Evolutionary conservation across 2,113 vertebrate species (phyloP), one percentile per base, ranked within the genome.

Genomic region (Anguilla rostrata): DNA sequence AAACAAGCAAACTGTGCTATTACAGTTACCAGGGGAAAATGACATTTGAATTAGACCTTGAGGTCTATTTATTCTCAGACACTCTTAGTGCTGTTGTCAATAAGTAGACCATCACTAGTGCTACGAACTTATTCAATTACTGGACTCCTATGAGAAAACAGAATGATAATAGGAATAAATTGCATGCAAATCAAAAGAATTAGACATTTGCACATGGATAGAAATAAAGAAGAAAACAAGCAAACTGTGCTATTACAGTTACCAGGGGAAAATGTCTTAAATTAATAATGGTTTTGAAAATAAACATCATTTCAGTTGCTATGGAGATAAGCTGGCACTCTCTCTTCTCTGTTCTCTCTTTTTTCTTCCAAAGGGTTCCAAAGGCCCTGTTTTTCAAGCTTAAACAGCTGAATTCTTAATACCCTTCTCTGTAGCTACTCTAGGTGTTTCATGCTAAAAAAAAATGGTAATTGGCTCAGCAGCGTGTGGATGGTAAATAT

Each of bases 401-500:
- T 84, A 84, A 84, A 78, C 71, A 79, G 84, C 16, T 56, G 46
- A 85, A 41, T 85, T 20, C 16, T 39, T 85, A 79, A 85, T 85
- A 34, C 40, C 43, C 86, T 86, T 90, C 87, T 86, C 83, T 78
- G 57, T 53, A 87, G 90, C 89, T 87, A 66, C 20, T 66, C 20
- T 22, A 83, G 89, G 81, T 89, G 86, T 79, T 85, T 5, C 22
- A 39, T 57, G 78, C 84, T 84, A 83, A 84, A 84, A 88, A 89
- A 84, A 88, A 86, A 89, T 66, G n/a, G 83, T 43, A 83, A 53
- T 20, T 41, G 60, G 79, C 92, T 90, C 84, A 0, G 89, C 84
- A 90, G 90, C 85, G 90, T 92, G 90, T 91, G 92, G 89, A 66
- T 86, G 90, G 94, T 95, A 87, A 95, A 95, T 94, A 95, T 94